Conservation (phyloP, 2,888 invertebrate genomes). For the Sericinus montela region DNA sequence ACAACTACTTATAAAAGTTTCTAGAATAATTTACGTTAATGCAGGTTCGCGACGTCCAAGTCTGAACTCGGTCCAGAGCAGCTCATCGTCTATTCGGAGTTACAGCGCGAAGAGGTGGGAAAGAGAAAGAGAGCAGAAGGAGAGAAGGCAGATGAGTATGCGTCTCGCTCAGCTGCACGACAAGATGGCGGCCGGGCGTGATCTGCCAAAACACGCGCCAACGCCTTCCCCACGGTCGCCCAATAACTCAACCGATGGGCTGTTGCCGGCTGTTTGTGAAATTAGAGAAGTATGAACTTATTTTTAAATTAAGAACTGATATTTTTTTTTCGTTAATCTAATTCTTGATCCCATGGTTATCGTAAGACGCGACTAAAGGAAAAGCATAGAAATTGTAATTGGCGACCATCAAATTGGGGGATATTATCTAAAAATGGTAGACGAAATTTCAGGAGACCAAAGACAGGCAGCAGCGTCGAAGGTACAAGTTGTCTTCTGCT, state of each 20-base stretch:
- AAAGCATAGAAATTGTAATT: too few species aligned
- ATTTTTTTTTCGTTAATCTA: too few species aligned
- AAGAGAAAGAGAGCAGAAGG: slow-evolving; percentile 89
- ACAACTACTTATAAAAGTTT: background rate
- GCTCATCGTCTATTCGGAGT: slow-evolving; percentile 89
- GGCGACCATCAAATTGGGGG: too few species aligned
- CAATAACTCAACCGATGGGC: slow-evolving; percentile 88
- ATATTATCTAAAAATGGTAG: too few species aligned
- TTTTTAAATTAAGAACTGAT: background rate
- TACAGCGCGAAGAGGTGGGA: slow-evolving; percentile 90
- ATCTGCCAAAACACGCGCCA: slow-evolving; percentile 73
- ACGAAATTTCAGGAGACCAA: too few species aligned
- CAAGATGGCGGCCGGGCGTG: slow-evolving; percentile 76
- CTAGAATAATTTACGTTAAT: background rate
- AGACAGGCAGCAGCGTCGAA: too few species aligned
- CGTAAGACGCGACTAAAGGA: too few species aligned
- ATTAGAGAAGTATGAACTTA: slow-evolving; percentile 83
- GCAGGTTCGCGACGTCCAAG: slow-evolving; percentile 94
- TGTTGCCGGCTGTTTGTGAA: slow-evolving; percentile 89
- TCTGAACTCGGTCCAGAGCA: slow-evolving; percentile 91
- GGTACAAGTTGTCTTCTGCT: too few species aligned
- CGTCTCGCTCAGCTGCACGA: slow-evolving; percentile 85
- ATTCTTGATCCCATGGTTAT: too few species aligned
- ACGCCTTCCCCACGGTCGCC: slow-evolving; percentile 90
- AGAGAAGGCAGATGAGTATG: slow-evolving; percentile 88